phyloP scores from a whole-genome alignment of 2,113 vertebrate genomes.

The Nannobrachium achirus region DNA sequence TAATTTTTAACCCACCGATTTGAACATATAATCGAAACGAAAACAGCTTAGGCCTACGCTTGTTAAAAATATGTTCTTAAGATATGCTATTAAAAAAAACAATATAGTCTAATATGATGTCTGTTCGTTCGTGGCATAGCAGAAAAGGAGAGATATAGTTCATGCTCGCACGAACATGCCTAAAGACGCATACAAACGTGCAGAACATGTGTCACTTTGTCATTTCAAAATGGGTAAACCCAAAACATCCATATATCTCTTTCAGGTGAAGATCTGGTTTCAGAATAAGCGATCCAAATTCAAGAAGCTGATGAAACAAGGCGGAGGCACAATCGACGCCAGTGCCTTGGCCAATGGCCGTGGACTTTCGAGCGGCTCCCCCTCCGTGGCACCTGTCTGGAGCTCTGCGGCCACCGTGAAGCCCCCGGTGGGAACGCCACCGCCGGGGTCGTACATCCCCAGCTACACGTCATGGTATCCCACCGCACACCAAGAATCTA shows the following conservation, averaged over 20 bases:
- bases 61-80: too few relatives aligned
- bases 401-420: constrained; percentile 90
- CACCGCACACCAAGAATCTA: constrained; percentile 97
- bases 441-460: constrained; percentile 93
- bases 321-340: constrained; percentile 89
- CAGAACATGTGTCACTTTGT: not conserved
- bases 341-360: constrained; percentile 89
- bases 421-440: constrained; percentile 85
- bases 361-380: constrained; percentile 89
- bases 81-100: too few relatives aligned
- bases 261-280: constrained; percentile 96
- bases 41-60: too few relatives aligned
- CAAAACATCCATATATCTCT: constrained; percentile 1
- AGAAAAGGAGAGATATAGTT: too few relatives aligned
- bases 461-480: constrained; percentile 99
- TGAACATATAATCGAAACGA: too few relatives aligned
- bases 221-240: not conserved
- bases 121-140: too few relatives aligned
- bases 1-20: too few relatives aligned
- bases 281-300: constrained; percentile 97
- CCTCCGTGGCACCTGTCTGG: constrained; percentile 92
- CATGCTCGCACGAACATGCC: too few relatives aligned
- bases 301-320: constrained; percentile 96
- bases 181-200: not conserved
- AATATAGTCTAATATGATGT: too few relatives aligned